Evolutionary conservation across 2,113 vertebrate species (phyloP).

Genomic region (Oryzias celebensis): DNA sequence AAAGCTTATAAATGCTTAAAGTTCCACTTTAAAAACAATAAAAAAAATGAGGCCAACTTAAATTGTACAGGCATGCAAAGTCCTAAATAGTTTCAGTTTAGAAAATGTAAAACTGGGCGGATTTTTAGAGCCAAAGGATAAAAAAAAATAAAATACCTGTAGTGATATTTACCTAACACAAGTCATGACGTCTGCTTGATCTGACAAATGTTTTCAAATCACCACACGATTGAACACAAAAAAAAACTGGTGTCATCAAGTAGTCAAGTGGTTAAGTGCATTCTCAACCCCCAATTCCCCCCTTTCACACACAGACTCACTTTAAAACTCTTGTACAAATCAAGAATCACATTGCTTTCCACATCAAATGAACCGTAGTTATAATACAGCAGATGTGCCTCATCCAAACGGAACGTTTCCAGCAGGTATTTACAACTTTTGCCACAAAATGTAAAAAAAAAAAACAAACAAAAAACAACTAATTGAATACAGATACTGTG

Average conservation of each 20-base stretch:
- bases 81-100: too few species aligned
- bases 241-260: constrained; percentile 62
- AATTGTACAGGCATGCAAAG: too few species aligned
- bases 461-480: constrained; percentile 4
- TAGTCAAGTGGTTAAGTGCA: constrained; percentile 73
- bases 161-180: constrained; percentile 3
- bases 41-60: too few species aligned
- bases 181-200: constrained; percentile 65
- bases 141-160: constrained; percentile 28
- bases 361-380: constrained; percentile 56
- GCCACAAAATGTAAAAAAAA: constrained; percentile 58
- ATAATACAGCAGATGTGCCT: constrained; percentile 68
- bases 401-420: constrained; percentile 51
- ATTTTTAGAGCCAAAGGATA: neutral
- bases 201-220: constrained; percentile 51
- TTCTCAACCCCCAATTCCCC: constrained; percentile 24
- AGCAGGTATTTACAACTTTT: constrained; percentile 72
- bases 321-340: constrained; percentile 54
- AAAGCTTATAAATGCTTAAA: constrained; percentile 35
- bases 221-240: constrained; percentile 44
- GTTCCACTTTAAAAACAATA: neutral
- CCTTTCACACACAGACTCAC: constrained; percentile 53
- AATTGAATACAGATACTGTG: constrained; percentile 63
- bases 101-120: too few species aligned
- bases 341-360: constrained; percentile 61